Evolutionary conservation across 2,113 vertebrate species (phyloP), one percentile per base, ranked within the genome.

Genomic region (Calyptommatus sinebrachiatus): DNA sequence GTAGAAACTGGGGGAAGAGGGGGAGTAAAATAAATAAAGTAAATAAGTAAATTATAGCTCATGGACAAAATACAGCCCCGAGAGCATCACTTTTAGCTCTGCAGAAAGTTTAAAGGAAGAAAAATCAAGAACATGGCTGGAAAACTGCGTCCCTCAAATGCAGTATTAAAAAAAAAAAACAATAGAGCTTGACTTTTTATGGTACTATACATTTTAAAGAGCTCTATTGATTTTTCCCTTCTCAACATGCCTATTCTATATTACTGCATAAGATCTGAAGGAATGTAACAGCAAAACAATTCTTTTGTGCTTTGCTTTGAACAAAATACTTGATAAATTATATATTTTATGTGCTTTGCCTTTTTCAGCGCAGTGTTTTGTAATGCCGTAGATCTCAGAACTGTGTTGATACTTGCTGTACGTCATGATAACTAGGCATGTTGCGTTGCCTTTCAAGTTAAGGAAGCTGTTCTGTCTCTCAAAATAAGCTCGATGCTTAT

Each of bases 201-300:
- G 91, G 91, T 87, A 84, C 86, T 89, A 89, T 92, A 81, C 92
- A 84, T 92, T 94, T 92, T 91, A 91, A 93, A 92, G 90, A 85
- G 89, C 88, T 82, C 80, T 91, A 95, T 94, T 91, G 95, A 95
- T 94, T 90, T 89, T 82, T 88, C 60, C 57, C 92, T 94, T 94
- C 93, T 94, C 94, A 93, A 92, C 91, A 91, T 94, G 94, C 93
- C 95, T 94, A 94, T 95, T 95, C 88, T 91, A 89, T 82, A 92
- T 92, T 93, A 88, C 90, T 87, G 93, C 87, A 73, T 82, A 76
- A 83, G 87, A 84, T 86, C 85, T 85, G 76, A 80, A 91, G 89
- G 91, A 89, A 88, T 71, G 83, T 67, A 60, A 81, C 85, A 88
- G 88, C 63, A 68, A 87, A 87, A 81, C 71, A 81, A 65, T 75